Conservation (phyloP, 2,113 vertebrate genomes). For the Symphodus melops region DNA sequence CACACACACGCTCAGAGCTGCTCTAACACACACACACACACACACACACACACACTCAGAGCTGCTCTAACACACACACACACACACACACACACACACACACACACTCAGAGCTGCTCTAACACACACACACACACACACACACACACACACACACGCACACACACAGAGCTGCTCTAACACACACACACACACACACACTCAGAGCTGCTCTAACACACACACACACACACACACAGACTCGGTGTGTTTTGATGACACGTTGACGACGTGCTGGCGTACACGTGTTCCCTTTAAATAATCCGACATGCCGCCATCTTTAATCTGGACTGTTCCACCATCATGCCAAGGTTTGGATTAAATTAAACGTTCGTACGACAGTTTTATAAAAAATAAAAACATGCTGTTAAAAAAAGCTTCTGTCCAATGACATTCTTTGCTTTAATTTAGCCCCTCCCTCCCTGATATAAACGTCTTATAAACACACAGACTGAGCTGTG, state of each 20-base stretch:
- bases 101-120: no score
- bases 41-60: no score
- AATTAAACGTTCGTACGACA: conserved; percentile 78
- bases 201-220: no score
- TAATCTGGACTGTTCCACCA: conserved; percentile 86
- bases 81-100: no score
- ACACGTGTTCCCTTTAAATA: conserved; percentile 82
- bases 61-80: no score
- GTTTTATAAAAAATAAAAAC: conserved; percentile 83
- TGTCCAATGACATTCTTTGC: conserved; percentile 83
- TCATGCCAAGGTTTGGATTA: conserved; percentile 99
- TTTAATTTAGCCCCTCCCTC: conserved; percentile 84
- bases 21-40: no score
- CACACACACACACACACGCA: no score
- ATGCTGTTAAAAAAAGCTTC: conserved; percentile 88
- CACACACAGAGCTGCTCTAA: no score
- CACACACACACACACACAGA: no score
- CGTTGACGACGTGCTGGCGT: conserved; percentile 39
- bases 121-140: no score
- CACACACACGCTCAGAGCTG: no score
- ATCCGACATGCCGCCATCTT: conserved; percentile 82
- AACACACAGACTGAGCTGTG: conserved; percentile 85
- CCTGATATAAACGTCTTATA: conserved; percentile 89
- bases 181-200: no score
- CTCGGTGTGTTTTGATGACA: conserved; percentile 30